A percentile compares a stretch with the other conserved stretches of the same genome.
phyloP scores from a whole-genome alignment of 2,113 vertebrate species.

The Condylura cristata region DNA sequence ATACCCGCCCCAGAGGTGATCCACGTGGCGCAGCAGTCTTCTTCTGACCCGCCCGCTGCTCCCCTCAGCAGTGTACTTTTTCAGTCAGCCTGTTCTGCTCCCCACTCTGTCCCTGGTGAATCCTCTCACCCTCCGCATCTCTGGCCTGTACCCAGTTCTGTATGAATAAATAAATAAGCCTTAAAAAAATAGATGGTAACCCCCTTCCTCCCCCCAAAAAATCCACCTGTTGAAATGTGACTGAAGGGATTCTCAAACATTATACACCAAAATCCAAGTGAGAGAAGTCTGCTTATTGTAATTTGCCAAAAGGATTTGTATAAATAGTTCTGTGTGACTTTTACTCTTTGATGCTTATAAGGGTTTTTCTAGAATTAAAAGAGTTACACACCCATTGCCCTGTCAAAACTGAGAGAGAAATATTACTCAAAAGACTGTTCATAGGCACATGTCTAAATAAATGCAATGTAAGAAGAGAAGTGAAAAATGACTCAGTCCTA shows the following conservation, averaged over 20 bases:
- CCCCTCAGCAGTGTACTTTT: too few relatives aligned
- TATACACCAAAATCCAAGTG: not conserved
- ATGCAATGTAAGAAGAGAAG: not conserved
- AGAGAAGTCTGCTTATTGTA: not conserved
- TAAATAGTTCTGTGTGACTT: not conserved
- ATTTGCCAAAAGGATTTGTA: not conserved
- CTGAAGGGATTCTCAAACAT: not conserved
- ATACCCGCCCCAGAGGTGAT: too few relatives aligned
- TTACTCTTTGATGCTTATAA: not conserved
- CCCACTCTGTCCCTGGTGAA: too few relatives aligned
- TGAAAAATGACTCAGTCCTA: slow-evolving; percentile 21
- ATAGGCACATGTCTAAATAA: slow-evolving; percentile 18
- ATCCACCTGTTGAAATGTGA: not conserved
- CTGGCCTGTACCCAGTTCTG: too few relatives aligned
- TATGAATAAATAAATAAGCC: too few relatives aligned
- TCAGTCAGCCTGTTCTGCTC: too few relatives aligned
- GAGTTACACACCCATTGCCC: not conserved
- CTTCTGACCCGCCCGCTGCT: too few relatives aligned
- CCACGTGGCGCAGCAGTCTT: too few relatives aligned
- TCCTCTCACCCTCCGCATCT: too few relatives aligned
- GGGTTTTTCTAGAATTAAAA: not conserved
- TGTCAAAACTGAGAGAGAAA: slow-evolving; percentile 45
- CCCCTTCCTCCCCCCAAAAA: too few relatives aligned
- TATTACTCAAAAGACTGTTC: slow-evolving; percentile 17
- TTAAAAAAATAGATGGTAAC: too few relatives aligned